Base-by-base conservation (phyloP, 2,888 invertebrate genomes). In the Girardia tigrina region DNA sequence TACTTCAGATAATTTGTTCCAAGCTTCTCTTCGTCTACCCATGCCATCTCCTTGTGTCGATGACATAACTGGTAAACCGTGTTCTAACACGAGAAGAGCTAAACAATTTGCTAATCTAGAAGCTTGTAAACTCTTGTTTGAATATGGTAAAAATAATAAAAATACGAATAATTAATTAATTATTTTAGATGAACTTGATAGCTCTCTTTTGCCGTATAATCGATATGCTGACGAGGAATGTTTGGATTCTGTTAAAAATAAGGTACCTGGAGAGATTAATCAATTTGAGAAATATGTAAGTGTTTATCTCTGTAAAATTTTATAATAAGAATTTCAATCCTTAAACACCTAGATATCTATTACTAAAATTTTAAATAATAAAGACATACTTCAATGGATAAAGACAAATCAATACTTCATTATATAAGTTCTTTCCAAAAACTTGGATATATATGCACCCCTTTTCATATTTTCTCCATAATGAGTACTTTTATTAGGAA, bases 191-290 rank as follows among this genome's bases (percentile, higher is more conserved):
- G 98, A 98, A 83, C 85, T 98, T 70, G 97, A 98, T 83, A 89
- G 94, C 80, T 88, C 91, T 80, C 86, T 98, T 69, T 88, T 92
- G 85, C 98, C 98, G 0, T 91, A 95, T 78, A 94, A 94, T 78
- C 16, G 75, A 26, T 28, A 75, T n/a, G 8, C 26, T 72, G 26
- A 36, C 36, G 29, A 72, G 1, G 26, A 70, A n/a, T n/a, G 4
- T 56, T 56, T 16, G 23, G 56, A 12, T 16, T 20, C 2, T 56
- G 20, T 20, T 20, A 23, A 56, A 8, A 56, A n/a, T 56, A 8
- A 8, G n/a, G 56, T 6, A 4, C n/a, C 4, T 12, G 8, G 36
- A 20, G 56, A 56, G 4, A 56, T 56, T 23, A 56, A 56, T 23
- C 56, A 8, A 8, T 56, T 20, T 56, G 56, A 56, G n/a, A 56